Evolutionary conservation across 2,113 vertebrate genomes (phyloP).

Genomic region (Pluvianellus socialis): DNA sequence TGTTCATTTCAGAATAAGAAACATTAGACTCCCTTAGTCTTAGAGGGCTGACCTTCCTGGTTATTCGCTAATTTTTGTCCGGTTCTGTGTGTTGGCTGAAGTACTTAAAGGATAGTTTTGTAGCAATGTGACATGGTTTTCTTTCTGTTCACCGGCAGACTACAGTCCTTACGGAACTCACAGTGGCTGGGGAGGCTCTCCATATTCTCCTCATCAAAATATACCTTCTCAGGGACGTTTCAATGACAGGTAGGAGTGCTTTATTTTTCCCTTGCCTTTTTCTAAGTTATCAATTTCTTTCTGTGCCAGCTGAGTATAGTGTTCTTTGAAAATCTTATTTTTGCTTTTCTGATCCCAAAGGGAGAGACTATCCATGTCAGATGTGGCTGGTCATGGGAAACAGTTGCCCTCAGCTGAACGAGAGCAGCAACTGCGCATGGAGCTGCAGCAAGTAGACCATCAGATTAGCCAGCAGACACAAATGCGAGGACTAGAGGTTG

Average conservation of each 20-base stretch:
- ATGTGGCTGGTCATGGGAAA: slow-evolving; percentile 77
- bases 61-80: neutral
- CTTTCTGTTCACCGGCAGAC: slow-evolving; percentile 71
- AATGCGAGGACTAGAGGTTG: slow-evolving; percentile 88
- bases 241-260: slow-evolving; percentile 83
- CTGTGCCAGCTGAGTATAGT: neutral
- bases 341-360: slow-evolving; percentile 46
- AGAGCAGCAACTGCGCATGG: slow-evolving; percentile 94
- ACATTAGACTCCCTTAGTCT: neutral
- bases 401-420: slow-evolving; percentile 83
- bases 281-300: neutral
- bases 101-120: neutral
- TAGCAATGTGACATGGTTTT: neutral
- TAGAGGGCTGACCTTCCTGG: neutral
- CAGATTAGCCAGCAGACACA: slow-evolving; percentile 97
- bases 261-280: neutral
- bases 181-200: slow-evolving; percentile 83
- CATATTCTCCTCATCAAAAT: slow-evolving; percentile 89
- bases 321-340: neutral
- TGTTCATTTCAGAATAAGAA: neutral
- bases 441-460: slow-evolving; percentile 95
- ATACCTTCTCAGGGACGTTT: slow-evolving; percentile 94
- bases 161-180: slow-evolving; percentile 89
- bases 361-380: slow-evolving; percentile 75
- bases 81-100: neutral